Base-by-base conservation (phyloP, 1,140 invertebrate species). In the Limonius californicus region DNA sequence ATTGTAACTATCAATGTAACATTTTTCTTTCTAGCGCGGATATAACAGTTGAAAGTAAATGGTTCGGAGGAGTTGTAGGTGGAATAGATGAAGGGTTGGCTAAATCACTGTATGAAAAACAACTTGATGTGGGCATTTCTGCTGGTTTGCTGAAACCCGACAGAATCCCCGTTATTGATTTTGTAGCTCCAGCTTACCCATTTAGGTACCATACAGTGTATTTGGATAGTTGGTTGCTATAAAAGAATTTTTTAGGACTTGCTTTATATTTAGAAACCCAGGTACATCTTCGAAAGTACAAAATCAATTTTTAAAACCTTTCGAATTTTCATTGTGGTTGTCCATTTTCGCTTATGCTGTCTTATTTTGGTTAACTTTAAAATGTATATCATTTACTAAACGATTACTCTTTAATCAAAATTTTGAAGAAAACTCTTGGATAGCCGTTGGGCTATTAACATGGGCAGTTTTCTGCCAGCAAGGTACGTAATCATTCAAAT, bases 261-360 rank as follows among this genome's bases (percentile, higher is more conserved):
- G 56, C 30, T 72, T 68, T 47, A 66, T 66, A 20, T 70, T 68
- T 32, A 55, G 62, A 16, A 71, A 70, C 50, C 65, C 68, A 1
- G 69, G 64, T 15, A 42, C 47, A 8, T 65, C 61, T 2, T 63
- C 61, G 20, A 65, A 62, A 8, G 59, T 64, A 16, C 57, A 56
- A 21, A 47, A 30, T 14, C 65, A 68, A 66, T 68, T 68, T 23
- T 54, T 68, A 18, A 71, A 68, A 61, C 71, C 67, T 8, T 72
- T 71, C 56, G 39, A 61, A 8, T 55, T 27, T 4, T 55, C 30
- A 12, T 56, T 62, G n/a, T 71, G 68, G 67, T 65, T 61, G 16
- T 21, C 55, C 11, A 61, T 62, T 1, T 11, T 69, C 0, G 47
- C 54, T 14, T 20, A 59, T 16, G 35, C 42, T 21, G 23, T 54